Percentiles rank a stretch among this genome's conserved stretches.
Conservation (phyloP, 2,113 vertebrate species). For the Natator depressus region DNA sequence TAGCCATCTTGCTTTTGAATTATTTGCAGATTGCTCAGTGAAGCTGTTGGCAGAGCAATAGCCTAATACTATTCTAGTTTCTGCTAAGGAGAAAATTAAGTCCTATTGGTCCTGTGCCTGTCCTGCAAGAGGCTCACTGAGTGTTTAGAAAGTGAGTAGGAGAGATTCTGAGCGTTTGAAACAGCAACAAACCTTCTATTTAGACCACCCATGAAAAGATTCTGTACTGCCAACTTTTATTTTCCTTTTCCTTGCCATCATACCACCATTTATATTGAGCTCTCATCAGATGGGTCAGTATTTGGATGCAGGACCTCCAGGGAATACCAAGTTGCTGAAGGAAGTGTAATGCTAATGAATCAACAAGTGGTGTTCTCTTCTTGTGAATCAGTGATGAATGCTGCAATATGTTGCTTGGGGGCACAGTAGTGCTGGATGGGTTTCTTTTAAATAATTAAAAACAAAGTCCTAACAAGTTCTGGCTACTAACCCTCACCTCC, state of each 20-base stretch:
- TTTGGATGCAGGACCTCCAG: background rate
- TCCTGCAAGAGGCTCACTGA: background rate
- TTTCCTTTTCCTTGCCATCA: background rate
- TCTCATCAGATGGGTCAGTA: background rate
- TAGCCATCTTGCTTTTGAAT: background rate
- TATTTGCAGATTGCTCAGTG: fast-evolving
- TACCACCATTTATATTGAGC: fast-evolving
- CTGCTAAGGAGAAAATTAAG: background rate
- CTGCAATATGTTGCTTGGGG: background rate
- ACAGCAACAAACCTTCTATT: no score
- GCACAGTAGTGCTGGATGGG: background rate
- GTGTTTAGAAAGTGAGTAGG: background rate
- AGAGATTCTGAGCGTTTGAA: background rate
- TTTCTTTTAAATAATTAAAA: background rate
- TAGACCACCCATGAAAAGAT: background rate
- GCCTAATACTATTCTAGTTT: background rate
- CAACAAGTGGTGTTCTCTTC: background rate
- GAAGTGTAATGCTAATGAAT: background rate
- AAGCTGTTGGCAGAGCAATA: background rate
- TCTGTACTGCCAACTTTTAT: background rate
- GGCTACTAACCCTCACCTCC: background rate
- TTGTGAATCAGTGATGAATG: background rate
- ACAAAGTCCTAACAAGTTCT: fast-evolving
- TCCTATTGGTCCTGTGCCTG: background rate
- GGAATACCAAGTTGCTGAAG: background rate